These are phyloP conservation scores for Pristionchus exspectatus DNA, from an alignment of 2,888 invertebrate species.

Conservation along the genomic window DNA sequence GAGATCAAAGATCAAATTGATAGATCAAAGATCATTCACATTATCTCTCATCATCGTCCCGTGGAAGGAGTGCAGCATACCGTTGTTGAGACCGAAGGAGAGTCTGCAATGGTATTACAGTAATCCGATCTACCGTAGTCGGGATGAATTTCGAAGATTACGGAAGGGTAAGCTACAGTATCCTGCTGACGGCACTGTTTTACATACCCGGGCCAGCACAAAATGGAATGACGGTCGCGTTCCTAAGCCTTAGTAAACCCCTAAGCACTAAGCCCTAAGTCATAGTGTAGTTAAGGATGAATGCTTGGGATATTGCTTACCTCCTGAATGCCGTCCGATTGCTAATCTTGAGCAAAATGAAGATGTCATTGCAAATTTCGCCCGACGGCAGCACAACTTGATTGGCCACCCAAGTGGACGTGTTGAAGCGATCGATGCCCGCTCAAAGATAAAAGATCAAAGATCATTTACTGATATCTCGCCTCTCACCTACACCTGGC, in stretches of 20 bases:
- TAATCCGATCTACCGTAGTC: not conserved
- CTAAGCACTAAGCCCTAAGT: too few relatives aligned
- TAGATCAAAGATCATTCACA: not conserved
- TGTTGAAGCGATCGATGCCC: not conserved
- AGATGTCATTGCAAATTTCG: not conserved
- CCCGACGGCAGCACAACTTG: not conserved
- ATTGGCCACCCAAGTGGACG: not conserved
- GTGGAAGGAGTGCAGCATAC: not conserved
- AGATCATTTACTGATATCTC: not conserved
- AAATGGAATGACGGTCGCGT: too few relatives aligned
- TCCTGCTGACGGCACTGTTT: not conserved
- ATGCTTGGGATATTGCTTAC: not conserved
- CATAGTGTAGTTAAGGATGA: too few relatives aligned
- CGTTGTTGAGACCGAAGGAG: constrained; percentile 15
- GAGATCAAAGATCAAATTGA: not conserved
- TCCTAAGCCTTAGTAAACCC: too few relatives aligned
- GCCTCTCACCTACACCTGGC: not conserved
- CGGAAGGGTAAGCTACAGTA: not conserved
- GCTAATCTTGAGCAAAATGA: not conserved
- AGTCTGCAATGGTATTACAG: not conserved
- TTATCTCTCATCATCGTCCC: not conserved
- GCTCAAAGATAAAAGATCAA: constrained; percentile 12
- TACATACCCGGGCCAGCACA: too few relatives aligned
- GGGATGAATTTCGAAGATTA: too few relatives aligned
- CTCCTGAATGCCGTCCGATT: not conserved